Conservation (phyloP, 2,888 invertebrate genomes). For the Meiosimyza platycephala region DNA sequence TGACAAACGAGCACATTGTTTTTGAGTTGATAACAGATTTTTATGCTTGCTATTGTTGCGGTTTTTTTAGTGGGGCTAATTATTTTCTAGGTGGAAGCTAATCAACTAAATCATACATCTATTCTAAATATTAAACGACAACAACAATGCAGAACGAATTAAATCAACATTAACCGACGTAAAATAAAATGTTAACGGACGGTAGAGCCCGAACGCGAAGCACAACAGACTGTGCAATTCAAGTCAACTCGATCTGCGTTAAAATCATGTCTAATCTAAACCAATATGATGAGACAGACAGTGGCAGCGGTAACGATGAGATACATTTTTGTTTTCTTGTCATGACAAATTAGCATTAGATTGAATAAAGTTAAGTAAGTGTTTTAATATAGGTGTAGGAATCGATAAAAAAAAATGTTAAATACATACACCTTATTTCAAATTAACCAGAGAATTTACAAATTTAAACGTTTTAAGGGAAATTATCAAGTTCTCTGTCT, state of each 20-base stretch:
- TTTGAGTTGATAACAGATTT: conserved; percentile 13
- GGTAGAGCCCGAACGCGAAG: conserved; percentile 7
- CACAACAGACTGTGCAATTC: conserved; percentile 12
- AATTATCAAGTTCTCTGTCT: no score
- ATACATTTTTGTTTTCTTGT: conserved; percentile 17
- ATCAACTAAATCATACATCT: conserved; percentile 10
- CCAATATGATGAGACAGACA: background rate
- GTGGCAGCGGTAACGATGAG: background rate
- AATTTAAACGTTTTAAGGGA: no score
- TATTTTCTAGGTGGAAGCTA: background rate
- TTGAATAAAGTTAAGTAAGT: background rate
- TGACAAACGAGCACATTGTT: conserved; percentile 6
- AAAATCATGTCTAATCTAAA: conserved; percentile 11
- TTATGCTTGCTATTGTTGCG: no score
- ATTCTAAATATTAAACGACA: background rate
- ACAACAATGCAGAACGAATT: background rate
- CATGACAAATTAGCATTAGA: background rate
- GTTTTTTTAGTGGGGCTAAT: background rate
- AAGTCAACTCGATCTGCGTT: conserved; percentile 3
- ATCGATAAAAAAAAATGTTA: no score
- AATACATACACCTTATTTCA: no score
- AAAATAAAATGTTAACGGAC: background rate
- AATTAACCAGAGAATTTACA: no score
- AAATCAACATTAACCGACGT: background rate
- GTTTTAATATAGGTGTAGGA: background rate